These are phyloP conservation scores for Florisuga fusca DNA, from an alignment of 2,797 vertebrate genomes.

Conservation along the genomic window DNA sequence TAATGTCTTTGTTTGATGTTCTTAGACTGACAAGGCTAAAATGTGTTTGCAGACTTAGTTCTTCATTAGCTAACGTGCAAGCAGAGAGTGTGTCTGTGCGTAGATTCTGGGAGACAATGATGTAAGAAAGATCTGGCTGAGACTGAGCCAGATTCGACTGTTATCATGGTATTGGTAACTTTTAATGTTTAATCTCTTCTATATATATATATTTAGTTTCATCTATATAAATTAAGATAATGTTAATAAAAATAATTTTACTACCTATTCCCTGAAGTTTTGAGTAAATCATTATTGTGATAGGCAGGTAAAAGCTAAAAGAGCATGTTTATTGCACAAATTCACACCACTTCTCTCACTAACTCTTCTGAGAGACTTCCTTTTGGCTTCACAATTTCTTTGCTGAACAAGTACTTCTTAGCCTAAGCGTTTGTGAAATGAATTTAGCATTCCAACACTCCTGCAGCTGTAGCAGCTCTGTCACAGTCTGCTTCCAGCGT, in stretches of 20 bases:
- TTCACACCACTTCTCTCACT: background rate
- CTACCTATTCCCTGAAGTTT: background rate
- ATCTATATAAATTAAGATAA: background rate
- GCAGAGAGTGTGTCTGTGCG: background rate
- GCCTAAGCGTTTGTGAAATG: background rate
- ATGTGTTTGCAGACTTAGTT: background rate
- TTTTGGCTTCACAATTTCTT: conserved; percentile 1
- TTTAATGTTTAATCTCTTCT: background rate
- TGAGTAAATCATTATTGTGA: background rate
- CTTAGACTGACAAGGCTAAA: background rate
- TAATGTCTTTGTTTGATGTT: background rate
- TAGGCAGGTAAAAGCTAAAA: background rate
- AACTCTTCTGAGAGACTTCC: background rate
- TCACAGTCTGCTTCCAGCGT: background rate
- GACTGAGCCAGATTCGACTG: background rate
- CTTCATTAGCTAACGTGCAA: background rate
- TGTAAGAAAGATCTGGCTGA: background rate
- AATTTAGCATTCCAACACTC: conserved; percentile 7
- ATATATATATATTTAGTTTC: background rate
- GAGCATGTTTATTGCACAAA: background rate
- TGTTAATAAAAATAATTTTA: background rate
- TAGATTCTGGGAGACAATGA: background rate
- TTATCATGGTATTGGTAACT: background rate
- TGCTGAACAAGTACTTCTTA: background rate
- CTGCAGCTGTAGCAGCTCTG: background rate